Base-by-base conservation (phyloP, 2,797 vertebrate species). In the Muscicapa comitata region DNA sequence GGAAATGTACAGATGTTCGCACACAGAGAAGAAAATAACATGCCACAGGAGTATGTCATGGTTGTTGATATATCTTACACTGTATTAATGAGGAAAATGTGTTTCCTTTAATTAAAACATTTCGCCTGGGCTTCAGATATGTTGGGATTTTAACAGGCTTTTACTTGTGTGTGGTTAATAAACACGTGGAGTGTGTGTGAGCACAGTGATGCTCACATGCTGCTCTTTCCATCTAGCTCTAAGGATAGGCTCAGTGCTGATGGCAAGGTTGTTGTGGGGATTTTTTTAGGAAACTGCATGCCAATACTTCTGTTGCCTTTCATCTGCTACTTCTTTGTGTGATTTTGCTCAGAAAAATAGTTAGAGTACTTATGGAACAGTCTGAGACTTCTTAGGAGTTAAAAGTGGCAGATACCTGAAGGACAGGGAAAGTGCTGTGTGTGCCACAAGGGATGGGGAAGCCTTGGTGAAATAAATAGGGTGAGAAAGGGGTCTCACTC, bases 1-100 rank as follows among this genome's bases (percentile, higher is more conserved):
- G 96, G 93, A 95, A 96, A 88, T 81, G 82, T 93, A 91, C 95
- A 97, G 95, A 96, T 96, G 95, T 96, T 96, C 87, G 16, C 93
- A 91, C 79, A 67, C 85, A 58, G 89, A 79, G 89, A 54, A 86
- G 81, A 90, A 92, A 88, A 88, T 84, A 92, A 75, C 86, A 84
- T 92, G 88, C 87, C 91, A 96, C 28, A 28, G 88, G 94, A 96
- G 76, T 81, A 77, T 94, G 87, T 94, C 91, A 63, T 93, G 79
- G 87, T 55, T 6, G 67, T 84, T 86, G 87, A 85, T 94, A 88
- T 53, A 84, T 92, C 92, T 77, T 84, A n/a, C 89, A 76, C 67
- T 8, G 54, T 74, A 96, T 91, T 94, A 92, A 96, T 84, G 94
- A 93, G 79, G 82, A 90, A 95, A 94, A 94, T 92, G 55, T 96